Conservation (phyloP, 1,140 invertebrate genomes). For the Dinoponera quadriceps region DNA sequence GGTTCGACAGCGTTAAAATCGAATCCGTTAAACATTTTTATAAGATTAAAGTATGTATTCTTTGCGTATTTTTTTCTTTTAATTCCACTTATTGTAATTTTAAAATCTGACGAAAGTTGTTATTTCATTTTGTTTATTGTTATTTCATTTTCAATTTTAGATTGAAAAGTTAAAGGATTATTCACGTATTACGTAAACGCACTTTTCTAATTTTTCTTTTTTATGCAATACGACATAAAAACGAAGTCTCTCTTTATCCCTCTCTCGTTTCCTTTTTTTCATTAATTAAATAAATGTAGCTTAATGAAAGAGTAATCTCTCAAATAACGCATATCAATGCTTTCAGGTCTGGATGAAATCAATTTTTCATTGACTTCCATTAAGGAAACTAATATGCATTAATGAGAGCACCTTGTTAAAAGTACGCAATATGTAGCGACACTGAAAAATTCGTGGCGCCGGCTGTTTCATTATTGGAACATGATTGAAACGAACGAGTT, state of each 20-base stretch:
- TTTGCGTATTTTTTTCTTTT: background rate
- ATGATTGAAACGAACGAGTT: slow-evolving; percentile 19
- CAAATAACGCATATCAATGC: too few relatives aligned
- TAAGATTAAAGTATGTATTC: background rate
- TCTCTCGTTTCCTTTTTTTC: background rate
- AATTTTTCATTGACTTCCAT: too few relatives aligned
- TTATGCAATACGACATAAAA: background rate
- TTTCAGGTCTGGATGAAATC: too few relatives aligned
- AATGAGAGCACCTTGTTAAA: background rate
- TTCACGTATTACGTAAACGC: background rate
- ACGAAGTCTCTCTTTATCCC: background rate
- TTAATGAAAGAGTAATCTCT: slow-evolving; percentile 1
- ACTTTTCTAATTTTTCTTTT: background rate
- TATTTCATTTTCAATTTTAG: background rate
- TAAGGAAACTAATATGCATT: background rate
- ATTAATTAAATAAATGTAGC: background rate
- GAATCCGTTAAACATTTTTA: background rate
- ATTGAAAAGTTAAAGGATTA: slow-evolving; percentile 7
- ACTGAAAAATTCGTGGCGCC: background rate
- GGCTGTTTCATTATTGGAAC: background rate
- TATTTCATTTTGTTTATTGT: background rate
- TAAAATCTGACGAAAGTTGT: background rate
- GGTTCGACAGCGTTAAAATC: slow-evolving; percentile 12
- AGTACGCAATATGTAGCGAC: background rate
- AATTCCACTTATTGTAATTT: background rate